Evolutionary conservation across 2,113 vertebrate genomes (phyloP).

Genomic region (Poeciliopsis turrubarensis): DNA sequence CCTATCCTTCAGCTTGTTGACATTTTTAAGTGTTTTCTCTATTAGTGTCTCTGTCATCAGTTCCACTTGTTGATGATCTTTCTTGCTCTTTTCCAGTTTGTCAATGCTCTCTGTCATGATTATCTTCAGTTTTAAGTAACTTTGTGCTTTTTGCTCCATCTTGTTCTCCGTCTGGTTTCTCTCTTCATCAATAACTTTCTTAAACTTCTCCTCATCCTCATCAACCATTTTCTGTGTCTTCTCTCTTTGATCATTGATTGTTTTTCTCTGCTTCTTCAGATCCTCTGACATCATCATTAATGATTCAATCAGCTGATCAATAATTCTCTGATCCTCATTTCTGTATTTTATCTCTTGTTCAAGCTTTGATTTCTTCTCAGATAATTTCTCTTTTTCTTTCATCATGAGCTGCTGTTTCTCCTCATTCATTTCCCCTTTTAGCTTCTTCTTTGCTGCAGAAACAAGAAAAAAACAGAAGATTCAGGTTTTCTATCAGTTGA

Average conservation of each 20-base stretch:
- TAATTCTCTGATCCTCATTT: background rate
- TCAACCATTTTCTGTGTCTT: background rate
- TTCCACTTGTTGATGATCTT: background rate
- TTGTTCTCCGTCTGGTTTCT: background rate
- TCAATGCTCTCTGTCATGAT: background rate
- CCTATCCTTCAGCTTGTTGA: background rate
- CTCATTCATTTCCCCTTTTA: background rate
- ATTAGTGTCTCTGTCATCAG: background rate
- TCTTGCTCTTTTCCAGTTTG: background rate
- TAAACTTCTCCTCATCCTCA: background rate
- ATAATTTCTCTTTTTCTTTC: background rate
- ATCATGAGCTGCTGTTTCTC: too few relatives aligned
- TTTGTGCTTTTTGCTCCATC: background rate
- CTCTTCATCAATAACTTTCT: background rate
- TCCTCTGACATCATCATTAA: background rate
- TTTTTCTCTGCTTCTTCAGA: background rate
- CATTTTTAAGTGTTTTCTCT: background rate
- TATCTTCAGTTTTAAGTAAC: background rate
- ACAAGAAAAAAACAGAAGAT: background rate
- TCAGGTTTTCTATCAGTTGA: background rate
- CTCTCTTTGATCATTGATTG: background rate
- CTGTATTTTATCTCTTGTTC: background rate
- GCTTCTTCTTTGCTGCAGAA: background rate
- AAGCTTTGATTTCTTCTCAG: background rate
- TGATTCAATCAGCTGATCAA: background rate